Conservation (phyloP, 2,113 vertebrate species). For the Varanus komodoensis region DNA sequence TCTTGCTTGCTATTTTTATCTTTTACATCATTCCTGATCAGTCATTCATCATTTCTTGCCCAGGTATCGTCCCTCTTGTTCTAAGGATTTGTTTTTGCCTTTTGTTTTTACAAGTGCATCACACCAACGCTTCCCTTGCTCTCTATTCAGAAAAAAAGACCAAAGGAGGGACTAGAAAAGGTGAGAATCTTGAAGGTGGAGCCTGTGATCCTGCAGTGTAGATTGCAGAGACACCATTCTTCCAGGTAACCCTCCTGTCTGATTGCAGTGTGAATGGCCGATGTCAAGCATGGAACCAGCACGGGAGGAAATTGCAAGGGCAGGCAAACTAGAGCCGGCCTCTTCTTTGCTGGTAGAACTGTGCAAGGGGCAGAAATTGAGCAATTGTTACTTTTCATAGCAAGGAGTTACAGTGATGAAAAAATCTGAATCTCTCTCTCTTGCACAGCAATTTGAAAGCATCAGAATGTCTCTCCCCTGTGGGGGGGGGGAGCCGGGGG, state of each 20-base stretch:
- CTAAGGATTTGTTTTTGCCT: not conserved
- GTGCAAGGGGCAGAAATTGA: not conserved
- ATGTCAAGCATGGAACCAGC: not conserved
- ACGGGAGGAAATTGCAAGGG: not conserved
- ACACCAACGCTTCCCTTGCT: not conserved
- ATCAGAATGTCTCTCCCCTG: not conserved
- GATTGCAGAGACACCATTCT: not conserved
- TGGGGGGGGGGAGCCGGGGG: too few relatives aligned
- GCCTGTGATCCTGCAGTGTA: not conserved
- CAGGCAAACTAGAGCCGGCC: not conserved
- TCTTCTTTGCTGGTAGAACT: not conserved
- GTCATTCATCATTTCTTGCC: not conserved
- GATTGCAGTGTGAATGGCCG: not conserved
- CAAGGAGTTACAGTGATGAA: not conserved
- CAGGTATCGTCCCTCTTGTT: not conserved
- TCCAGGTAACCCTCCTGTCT: not conserved
- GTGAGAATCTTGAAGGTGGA: not conserved
- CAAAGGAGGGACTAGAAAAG: not conserved
- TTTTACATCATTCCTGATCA: not conserved
- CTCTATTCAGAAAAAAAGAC: not conserved
- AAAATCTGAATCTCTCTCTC: not conserved
- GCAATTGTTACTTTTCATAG: not conserved
- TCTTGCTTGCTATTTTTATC: not conserved
- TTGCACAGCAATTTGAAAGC: not conserved
- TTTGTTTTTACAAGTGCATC: not conserved